Conservation (phyloP, 2,797 vertebrate genomes). For the Leptatherina wallacei region DNA sequence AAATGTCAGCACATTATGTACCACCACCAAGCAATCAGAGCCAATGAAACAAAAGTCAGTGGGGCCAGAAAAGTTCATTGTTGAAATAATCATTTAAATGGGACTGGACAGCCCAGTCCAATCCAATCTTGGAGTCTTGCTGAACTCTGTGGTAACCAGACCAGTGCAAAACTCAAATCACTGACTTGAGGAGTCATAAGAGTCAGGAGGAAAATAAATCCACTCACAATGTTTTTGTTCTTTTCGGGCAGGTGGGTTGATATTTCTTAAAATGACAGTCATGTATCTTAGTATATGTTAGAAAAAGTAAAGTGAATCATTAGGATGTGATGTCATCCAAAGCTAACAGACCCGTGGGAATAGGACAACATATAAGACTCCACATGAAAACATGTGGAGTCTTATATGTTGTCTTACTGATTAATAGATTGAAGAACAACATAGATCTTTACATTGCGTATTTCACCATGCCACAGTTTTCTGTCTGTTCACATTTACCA, state of each 20-base stretch:
- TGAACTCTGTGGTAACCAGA: too few relatives aligned
- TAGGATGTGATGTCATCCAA: not conserved
- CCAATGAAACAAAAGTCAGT: too few relatives aligned
- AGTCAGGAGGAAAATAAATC: too few relatives aligned
- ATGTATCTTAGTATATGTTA: not conserved
- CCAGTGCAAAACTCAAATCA: too few relatives aligned
- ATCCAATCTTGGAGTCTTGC: not conserved
- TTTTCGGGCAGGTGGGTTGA: too few relatives aligned
- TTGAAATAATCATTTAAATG: not conserved
- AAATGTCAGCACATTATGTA: not conserved
- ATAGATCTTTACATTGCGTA: not conserved
- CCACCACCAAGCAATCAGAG: not conserved
- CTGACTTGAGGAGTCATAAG: too few relatives aligned
- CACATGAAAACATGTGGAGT: too few relatives aligned
- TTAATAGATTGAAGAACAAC: not conserved
- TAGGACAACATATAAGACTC: too few relatives aligned
- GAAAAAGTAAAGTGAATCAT: not conserved
- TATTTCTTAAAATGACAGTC: not conserved
- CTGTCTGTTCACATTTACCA: not conserved
- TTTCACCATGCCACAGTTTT: not conserved
- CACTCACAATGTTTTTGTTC: too few relatives aligned
- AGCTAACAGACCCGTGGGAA: not conserved
- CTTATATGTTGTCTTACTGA: not conserved
- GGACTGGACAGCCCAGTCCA: not conserved
- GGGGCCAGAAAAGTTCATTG: not conserved